Evolutionary conservation across 1,140 invertebrate species (phyloP).

Genomic region (Camponotus pennsylvanicus): DNA sequence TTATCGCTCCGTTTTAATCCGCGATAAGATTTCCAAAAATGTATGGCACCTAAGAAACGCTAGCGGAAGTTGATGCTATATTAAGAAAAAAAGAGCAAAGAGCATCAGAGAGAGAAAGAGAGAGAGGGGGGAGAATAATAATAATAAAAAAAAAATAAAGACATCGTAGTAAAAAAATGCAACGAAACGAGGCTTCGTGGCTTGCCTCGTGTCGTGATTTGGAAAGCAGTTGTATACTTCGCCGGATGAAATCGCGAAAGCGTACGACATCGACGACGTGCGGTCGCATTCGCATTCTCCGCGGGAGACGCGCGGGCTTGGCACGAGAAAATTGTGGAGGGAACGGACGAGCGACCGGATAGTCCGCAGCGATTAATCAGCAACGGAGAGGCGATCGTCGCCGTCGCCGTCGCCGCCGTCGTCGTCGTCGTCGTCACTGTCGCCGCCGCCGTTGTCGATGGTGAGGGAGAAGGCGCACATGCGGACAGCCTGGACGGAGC

Average conservation of each 20-base stretch:
- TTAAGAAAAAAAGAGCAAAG: too few relatives aligned
- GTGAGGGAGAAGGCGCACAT: neutral
- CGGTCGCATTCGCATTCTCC: slow-evolving; percentile 58
- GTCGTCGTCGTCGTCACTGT: neutral
- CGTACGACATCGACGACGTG: slow-evolving; percentile 57
- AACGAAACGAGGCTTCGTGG: slow-evolving; percentile 43
- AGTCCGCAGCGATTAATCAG: neutral
- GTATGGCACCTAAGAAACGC: too few relatives aligned
- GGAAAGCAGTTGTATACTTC: slow-evolving; percentile 67
- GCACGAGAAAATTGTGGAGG: slow-evolving; percentile 58
- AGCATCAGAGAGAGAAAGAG: neutral
- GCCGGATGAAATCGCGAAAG: slow-evolving; percentile 63
- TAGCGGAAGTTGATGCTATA: neutral
- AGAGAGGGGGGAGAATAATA: neutral
- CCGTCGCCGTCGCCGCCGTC: neutral
- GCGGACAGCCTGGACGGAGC: neutral
- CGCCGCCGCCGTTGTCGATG: neutral
- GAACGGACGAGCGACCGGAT: slow-evolving; percentile 23
- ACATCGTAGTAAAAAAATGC: neutral
- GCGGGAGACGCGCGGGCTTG: slow-evolving; percentile 41
- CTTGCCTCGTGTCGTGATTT: slow-evolving; percentile 35
- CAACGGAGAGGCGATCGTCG: neutral
- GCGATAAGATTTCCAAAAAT: neutral
- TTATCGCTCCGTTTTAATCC: neutral
- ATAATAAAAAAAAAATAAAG: neutral